Evolutionary conservation across 2,113 vertebrate species (phyloP), one percentile per base, ranked within the genome.

Genomic region (Notarius lentiginosus): DNA sequence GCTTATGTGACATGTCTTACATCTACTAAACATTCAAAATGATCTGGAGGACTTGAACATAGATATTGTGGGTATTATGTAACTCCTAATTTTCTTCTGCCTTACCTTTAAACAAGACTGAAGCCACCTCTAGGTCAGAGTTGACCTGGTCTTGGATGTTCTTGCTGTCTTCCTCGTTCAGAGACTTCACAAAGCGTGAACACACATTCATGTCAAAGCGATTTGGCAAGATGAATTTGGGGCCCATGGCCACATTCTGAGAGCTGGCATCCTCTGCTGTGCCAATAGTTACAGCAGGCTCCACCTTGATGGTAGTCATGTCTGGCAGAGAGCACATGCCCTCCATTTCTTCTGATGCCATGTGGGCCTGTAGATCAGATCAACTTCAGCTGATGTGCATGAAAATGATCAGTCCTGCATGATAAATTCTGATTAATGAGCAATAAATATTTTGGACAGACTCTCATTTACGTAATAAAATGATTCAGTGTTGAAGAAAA

Each of bases 131-230:
- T 89, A 99, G 95, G 89, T 99, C 98, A 27, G 98, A 99, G 94
- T 99, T 99, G 87, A 99, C 98, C 92, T 99, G 98, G 93, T 99
- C 98, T 92, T 99, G 98, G 92, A 99, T 99, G 90, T 99, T 99
- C 96, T 99, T 99, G 92, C 98, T 99, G 53, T 99, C 98, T 87
- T 99, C 98, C 90, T 99, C 98, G 70, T 99, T 99, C 68, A 99
- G 93, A 1, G 98, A 99, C 88, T 99, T 99, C 70, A 99, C 98
- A 91, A 99, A 99, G 30, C 98, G 96, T 0, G 97, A 99, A 90
- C 98, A 99, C n/a, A 99, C 98, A 0, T 99, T 99, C 98, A 99
- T 99, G 91, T 99, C 98, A 90, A 99, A 99, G 91, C 98, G 96
- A 73, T 98, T 99, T 56, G 98, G 98, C 88, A 99, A 91, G 86